Conservation (phyloP, 2,888 invertebrate genomes). For the Microctonus hyperodae region DNA sequence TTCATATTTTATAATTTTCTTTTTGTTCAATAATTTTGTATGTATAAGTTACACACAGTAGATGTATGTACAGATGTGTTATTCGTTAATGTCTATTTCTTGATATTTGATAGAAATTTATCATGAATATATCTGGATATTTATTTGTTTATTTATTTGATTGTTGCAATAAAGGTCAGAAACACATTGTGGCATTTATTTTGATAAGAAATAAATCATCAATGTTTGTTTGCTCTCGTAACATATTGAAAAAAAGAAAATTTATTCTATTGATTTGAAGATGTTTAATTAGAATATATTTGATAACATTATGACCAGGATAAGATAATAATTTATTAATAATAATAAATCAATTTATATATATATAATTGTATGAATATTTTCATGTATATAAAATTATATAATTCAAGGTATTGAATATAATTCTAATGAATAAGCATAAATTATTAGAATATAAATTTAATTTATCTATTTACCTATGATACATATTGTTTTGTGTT, state of each 20-base stretch:
- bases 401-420: no score
- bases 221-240: background rate
- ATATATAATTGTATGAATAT: background rate
- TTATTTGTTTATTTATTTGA: no score
- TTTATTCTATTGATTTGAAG: background rate
- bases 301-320: constrained; percentile 3
- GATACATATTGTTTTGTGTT: no score
- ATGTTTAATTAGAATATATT: constrained; percentile 5
- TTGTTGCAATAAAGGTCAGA: background rate
- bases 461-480: background rate
- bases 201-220: background rate
- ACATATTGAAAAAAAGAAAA: background rate
- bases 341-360: background rate
- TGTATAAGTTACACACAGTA: no score
- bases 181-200: background rate
- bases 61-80: no score
- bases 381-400: background rate
- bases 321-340: background rate
- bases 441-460: background rate
- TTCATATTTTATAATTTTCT: constrained; percentile 8
- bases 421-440: background rate
- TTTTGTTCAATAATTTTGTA: no score
- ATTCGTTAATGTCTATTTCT: no score
- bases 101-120: background rate
- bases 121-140: no score